Percentiles rank a stretch among this genome's conserved stretches.
These are phyloP conservation scores for Drosophila hawaiiensis DNA, from an alignment of 2,888 invertebrate species.

Conservation along the genomic window DNA sequence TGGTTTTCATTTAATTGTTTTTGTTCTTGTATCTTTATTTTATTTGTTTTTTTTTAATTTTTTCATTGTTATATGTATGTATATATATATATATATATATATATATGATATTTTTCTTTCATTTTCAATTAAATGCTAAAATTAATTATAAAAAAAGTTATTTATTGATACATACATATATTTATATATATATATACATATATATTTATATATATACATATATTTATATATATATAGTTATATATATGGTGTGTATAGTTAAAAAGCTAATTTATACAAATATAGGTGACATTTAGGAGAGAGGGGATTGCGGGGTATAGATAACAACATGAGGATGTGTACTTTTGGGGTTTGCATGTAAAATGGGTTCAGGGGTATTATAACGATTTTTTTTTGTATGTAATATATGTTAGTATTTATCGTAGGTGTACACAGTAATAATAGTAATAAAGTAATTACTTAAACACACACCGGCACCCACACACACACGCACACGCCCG, in stretches of 20 bases:
- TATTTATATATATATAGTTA: constrained; percentile 5
- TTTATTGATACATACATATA: constrained; percentile 16
- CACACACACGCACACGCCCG: neutral
- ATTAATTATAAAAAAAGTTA: constrained; percentile 57
- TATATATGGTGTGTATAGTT: constrained; percentile 16
- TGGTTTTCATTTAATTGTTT: constrained; percentile 41
- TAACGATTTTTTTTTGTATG: constrained; percentile 1
- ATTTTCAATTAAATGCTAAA: constrained; percentile 69
- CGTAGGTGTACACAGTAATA: constrained; percentile 16
- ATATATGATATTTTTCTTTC: constrained; percentile 47
- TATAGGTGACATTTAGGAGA: constrained; percentile 43
- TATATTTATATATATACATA: constrained; percentile 16
- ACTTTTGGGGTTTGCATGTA: constrained; percentile 9
- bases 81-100: constrained; percentile 33
- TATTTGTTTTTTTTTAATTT: constrained; percentile 16
- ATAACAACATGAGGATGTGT: constrained; percentile 36
- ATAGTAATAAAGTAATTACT: constrained; percentile 18
- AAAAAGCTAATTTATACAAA: constrained; percentile 61
- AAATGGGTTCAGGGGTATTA: neutral
- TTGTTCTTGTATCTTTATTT: constrained; percentile 37
- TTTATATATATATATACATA: neutral
- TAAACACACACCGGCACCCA: constrained; percentile 2
- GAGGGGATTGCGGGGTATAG: neutral
- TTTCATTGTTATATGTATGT: constrained; percentile 25
- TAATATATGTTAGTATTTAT: constrained; percentile 12